Percentiles rank a stretch among this genome's conserved stretches.
These are phyloP conservation scores for Epirrhoe alternata DNA, from an alignment of 2,888 invertebrate species.

Conservation along the genomic window DNA sequence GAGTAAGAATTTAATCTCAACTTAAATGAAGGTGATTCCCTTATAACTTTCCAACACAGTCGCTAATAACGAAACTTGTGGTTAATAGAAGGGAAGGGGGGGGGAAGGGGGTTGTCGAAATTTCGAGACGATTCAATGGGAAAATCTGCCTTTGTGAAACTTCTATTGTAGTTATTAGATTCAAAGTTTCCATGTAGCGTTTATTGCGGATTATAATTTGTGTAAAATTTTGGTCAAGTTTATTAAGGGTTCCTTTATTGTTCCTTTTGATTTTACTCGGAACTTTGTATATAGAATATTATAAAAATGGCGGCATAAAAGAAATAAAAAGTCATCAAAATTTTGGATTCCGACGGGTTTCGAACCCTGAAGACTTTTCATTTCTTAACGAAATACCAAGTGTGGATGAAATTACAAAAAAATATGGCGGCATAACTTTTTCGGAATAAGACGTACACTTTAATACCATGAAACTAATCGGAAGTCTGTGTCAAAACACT, in stretches of 20 bases:
- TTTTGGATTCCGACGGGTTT: neutral
- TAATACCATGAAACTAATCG: neutral
- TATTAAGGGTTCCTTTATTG: neutral
- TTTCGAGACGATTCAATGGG: constrained; percentile 79
- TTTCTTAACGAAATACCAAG: no score
- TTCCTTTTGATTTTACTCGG: neutral
- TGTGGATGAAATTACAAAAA: no score
- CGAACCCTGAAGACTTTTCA: neutral
- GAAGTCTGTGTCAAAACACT: neutral
- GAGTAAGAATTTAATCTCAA: constrained; percentile 79
- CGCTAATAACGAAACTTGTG: constrained; percentile 82
- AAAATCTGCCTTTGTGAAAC: constrained; percentile 79
- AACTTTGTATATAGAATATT: neutral
- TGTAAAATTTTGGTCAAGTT: neutral
- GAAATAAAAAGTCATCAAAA: no score
- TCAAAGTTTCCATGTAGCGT: constrained; percentile 49
- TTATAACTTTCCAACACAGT: constrained; percentile 79
- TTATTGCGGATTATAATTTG: constrained; percentile 7
- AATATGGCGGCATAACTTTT: no score
- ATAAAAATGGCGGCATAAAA: no score
- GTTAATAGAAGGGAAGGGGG: constrained; percentile 61
- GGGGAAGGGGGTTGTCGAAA: constrained; percentile 55
- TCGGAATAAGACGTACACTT: no score
- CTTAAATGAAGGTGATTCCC: constrained; percentile 81
- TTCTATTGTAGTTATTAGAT: constrained; percentile 69